A percentile compares a stretch with the other conserved stretches of the same genome.
These are phyloP conservation scores for Drosophila watanabei DNA, from an alignment of 1,140 invertebrate species.

Conservation along the genomic window DNA sequence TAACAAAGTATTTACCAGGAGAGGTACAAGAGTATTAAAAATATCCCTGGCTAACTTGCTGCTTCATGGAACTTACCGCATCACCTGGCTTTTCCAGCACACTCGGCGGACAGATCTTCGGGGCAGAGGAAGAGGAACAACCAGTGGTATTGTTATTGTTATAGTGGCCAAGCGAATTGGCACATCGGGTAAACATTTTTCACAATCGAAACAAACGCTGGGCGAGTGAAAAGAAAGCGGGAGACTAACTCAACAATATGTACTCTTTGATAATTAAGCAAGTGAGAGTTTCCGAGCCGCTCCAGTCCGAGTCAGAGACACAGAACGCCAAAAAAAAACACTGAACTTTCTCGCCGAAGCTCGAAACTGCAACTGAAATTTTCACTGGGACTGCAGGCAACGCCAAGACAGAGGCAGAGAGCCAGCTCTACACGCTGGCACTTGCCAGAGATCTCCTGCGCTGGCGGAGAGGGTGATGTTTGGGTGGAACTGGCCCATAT, in stretches of 20 bases:
- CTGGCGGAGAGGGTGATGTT: conserved; percentile 1
- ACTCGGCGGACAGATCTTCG: conserved; percentile 47
- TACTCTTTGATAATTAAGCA: conserved; percentile 71
- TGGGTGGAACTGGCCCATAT: conserved; percentile 25
- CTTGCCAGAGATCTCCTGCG: conserved; percentile 3
- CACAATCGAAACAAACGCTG: conserved; percentile 42
- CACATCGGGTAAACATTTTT: conserved; percentile 83
- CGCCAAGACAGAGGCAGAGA: not conserved
- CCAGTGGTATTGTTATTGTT: conserved; percentile 54
- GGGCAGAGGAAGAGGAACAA: conserved; percentile 16
- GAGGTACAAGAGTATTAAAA: not conserved
- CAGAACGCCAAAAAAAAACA: conserved; percentile 20
- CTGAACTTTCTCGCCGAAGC: conserved; percentile 77
- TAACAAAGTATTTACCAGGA: not conserved
- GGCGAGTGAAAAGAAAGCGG: conserved; percentile 68
- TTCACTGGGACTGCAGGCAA: conserved; percentile 17
- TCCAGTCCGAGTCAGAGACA: not conserved
- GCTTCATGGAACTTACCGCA: conserved; percentile 59
- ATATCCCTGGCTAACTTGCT: not conserved
- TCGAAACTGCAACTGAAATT: conserved; percentile 80
- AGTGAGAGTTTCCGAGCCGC: conserved; percentile 69
- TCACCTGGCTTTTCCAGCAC: conserved; percentile 66
- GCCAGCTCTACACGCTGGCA: conserved; percentile 2
- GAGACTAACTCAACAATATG: conserved; percentile 24
- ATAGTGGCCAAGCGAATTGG: conserved; percentile 63